Conservation (phyloP, 2,113 vertebrate genomes). For the Symphodus melops region DNA sequence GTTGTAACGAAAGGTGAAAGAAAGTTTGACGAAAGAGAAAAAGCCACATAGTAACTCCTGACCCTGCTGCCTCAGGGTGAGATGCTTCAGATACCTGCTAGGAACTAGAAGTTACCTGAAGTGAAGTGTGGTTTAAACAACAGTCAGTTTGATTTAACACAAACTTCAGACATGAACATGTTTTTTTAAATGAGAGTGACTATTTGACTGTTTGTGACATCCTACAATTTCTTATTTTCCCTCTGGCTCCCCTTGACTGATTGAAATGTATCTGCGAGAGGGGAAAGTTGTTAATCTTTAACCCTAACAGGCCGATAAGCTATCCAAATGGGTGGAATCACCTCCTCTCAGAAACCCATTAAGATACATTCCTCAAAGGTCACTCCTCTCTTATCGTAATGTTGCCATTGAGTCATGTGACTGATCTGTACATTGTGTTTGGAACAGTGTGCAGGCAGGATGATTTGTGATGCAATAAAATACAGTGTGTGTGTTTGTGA, state of each 20-base stretch:
- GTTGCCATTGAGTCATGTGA: slow-evolving; percentile 16
- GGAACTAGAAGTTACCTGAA: neutral
- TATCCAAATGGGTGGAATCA: slow-evolving; percentile 5
- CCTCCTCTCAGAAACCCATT: slow-evolving; percentile 43
- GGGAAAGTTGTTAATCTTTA: slow-evolving; percentile 67
- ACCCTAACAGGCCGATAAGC: slow-evolving; percentile 61
- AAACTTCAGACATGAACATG: too few species aligned
- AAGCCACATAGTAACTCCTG: slow-evolving; percentile 13
- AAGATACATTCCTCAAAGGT: slow-evolving; percentile 34
- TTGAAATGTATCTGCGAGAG: neutral
- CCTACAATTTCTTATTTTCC: neutral
- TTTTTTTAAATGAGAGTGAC: neutral
- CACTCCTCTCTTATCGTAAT: slow-evolving; percentile 24
- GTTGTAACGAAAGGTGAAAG: slow-evolving; percentile 8
- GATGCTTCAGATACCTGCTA: slow-evolving; percentile 39
- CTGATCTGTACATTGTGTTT: slow-evolving; percentile 5
- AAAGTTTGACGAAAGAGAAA: slow-evolving; percentile 19
- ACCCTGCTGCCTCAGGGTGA: slow-evolving; percentile 16
- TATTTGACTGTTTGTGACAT: neutral
- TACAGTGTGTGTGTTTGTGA: neutral
- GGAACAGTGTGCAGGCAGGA: neutral
- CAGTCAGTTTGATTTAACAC: neutral
- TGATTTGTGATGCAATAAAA: slow-evolving; percentile 19
- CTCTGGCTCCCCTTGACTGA: neutral
- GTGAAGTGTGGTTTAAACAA: slow-evolving; percentile 14